These are phyloP conservation scores for Alcis repandata DNA, from an alignment of 2,888 invertebrate genomes.

Conservation along the genomic window DNA sequence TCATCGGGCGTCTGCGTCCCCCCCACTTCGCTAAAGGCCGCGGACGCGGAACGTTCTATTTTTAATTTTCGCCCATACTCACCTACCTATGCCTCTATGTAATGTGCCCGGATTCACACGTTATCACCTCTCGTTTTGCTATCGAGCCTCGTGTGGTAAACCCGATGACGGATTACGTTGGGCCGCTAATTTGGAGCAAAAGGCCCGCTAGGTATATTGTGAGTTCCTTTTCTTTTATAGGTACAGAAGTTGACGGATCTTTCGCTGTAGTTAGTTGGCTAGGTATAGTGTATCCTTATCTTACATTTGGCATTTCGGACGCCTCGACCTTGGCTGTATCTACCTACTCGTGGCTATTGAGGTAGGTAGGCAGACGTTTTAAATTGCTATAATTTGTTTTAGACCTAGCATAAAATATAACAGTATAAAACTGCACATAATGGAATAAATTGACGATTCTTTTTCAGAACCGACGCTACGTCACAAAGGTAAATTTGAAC, in stretches of 20 bases:
- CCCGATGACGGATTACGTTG: neutral
- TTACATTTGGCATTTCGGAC: slow-evolving; percentile 38
- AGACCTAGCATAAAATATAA: slow-evolving; percentile 23
- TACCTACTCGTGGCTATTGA: slow-evolving; percentile 33
- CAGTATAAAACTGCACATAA: slow-evolving; percentile 11
- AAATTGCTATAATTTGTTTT: slow-evolving; percentile 30
- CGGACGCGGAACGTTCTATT: slow-evolving; percentile 80
- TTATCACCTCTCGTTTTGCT: slow-evolving; percentile 43
- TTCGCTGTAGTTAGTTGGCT: slow-evolving; percentile 13
- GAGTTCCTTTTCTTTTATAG: neutral
- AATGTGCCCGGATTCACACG: slow-evolving; percentile 25
- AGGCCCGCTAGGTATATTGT: neutral
- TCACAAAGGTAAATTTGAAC: neutral
- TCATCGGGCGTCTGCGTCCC: slow-evolving; percentile 77
- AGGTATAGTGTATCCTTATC: slow-evolving; percentile 17
- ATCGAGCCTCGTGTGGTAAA: slow-evolving; percentile 2
- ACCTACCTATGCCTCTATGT: slow-evolving; percentile 26
- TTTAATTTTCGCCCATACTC: slow-evolving; percentile 60
- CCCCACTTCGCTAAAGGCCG: slow-evolving; percentile 70
- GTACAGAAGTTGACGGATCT: slow-evolving; percentile 13
- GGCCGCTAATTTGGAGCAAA: neutral
- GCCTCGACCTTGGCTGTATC: slow-evolving; percentile 35
- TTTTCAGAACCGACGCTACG: neutral
- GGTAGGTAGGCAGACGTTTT: slow-evolving; percentile 38
- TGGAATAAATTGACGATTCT: neutral